Conservation (phyloP, 92 coral and sea anemone species). For the Actinernus sp. region DNA sequence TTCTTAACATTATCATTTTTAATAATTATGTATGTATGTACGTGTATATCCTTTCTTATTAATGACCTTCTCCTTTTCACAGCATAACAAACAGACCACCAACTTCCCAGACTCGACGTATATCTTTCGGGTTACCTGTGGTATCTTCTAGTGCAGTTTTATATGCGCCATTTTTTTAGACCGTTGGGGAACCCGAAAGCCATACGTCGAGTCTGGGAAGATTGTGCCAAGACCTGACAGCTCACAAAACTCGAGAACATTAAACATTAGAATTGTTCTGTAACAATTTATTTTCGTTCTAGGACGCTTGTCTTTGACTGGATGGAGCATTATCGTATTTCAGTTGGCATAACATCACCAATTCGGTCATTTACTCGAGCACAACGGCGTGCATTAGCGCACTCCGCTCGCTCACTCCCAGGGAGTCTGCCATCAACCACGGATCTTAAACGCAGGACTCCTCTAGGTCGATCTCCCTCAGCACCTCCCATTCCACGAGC, state of each 20-base stretch:
- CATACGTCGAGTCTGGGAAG: neutral
- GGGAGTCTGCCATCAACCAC: slow-evolving; percentile 81
- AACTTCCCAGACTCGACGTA: too few relatives aligned
- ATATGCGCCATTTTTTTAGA: too few relatives aligned
- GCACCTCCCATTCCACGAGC: slow-evolving; percentile 92
- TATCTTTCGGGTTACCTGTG: too few relatives aligned
- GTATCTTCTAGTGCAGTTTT: too few relatives aligned
- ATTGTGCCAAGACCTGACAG: neutral
- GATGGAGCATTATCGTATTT: slow-evolving; percentile 96
- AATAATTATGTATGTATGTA: too few relatives aligned
- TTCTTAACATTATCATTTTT: too few relatives aligned
- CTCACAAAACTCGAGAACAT: neutral
- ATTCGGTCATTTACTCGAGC: slow-evolving; percentile 69
- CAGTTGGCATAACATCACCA: slow-evolving; percentile 90
- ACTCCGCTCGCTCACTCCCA: slow-evolving; percentile 90
- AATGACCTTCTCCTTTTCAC: too few relatives aligned
- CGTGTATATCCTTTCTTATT: too few relatives aligned
- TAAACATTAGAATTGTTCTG: neutral
- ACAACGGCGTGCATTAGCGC: slow-evolving; percentile 74
- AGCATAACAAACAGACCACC: too few relatives aligned
- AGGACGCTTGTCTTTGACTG: slow-evolving; percentile 92
- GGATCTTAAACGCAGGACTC: slow-evolving; percentile 28
- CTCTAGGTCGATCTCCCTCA: slow-evolving; percentile 84
- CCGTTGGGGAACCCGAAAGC: too few relatives aligned
- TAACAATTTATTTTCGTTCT: neutral